These are phyloP conservation scores for Subacronicta megacephala DNA, from an alignment of 2,888 invertebrate genomes.

Conservation along the genomic window DNA sequence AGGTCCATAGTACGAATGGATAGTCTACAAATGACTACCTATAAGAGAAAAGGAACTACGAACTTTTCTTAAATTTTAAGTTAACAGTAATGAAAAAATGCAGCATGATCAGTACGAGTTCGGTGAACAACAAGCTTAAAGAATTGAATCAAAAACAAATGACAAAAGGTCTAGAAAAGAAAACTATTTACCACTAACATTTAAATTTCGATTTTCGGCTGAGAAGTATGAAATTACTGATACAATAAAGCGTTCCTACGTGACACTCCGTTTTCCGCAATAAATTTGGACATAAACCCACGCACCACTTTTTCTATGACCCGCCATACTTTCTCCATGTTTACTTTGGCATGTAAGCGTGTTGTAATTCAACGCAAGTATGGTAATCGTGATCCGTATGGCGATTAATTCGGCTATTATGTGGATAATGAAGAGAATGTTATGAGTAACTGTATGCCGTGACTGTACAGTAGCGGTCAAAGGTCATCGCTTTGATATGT, in stretches of 20 bases:
- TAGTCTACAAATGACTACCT: too few relatives aligned
- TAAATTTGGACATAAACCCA: constrained; percentile 54
- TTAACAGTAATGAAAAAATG: too few relatives aligned
- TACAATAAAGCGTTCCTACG: constrained; percentile 40
- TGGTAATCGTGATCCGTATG: constrained; percentile 75
- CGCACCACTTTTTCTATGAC: constrained; percentile 54
- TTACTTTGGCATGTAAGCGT: constrained; percentile 68
- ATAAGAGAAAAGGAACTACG: too few relatives aligned
- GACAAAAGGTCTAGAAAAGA: too few relatives aligned
- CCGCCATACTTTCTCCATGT: constrained; percentile 74
- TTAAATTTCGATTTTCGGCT: constrained; percentile 21
- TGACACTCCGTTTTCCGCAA: constrained; percentile 28
- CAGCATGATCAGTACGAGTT: too few relatives aligned
- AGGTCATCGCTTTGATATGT: constrained; percentile 38
- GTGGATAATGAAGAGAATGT: constrained; percentile 65
- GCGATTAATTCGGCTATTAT: constrained; percentile 66
- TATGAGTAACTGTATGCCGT: constrained; percentile 41
- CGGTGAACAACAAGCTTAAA: too few relatives aligned
- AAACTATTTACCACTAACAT: background rate
- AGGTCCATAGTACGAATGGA: too few relatives aligned
- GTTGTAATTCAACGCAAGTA: constrained; percentile 65
- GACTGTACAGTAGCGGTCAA: constrained; percentile 31
- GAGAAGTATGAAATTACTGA: constrained; percentile 40
- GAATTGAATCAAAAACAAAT: too few relatives aligned
- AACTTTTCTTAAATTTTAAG: too few relatives aligned